These are phyloP conservation scores for Grallaria varia DNA, from an alignment of 2,113 vertebrate species.

Conservation along the genomic window DNA sequence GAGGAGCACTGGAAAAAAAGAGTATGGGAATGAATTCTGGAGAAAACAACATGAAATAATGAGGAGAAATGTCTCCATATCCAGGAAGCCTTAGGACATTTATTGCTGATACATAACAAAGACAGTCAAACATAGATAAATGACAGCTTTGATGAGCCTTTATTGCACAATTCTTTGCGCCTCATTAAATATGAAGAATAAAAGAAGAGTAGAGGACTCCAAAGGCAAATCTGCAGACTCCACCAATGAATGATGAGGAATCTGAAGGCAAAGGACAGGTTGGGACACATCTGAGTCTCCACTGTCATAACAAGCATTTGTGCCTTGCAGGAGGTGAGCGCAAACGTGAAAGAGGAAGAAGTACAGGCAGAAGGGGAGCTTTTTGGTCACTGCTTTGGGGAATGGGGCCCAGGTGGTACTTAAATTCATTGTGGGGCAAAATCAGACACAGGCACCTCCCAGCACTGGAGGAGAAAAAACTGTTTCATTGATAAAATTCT, in stretches of 20 bases:
- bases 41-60: neutral
- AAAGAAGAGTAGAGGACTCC: conserved; percentile 18
- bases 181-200: conserved; percentile 67
- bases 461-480: neutral
- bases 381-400: neutral
- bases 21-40: neutral
- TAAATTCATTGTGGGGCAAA: neutral
- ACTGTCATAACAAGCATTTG: neutral
- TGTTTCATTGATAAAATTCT: neutral
- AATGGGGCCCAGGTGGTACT: neutral
- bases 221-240: conserved; percentile 29
- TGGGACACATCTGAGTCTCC: neutral
- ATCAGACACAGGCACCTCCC: neutral
- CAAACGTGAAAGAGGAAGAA: neutral
- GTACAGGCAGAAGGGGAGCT: neutral
- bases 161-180: conserved; percentile 27
- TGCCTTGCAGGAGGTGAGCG: neutral
- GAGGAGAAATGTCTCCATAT: neutral
- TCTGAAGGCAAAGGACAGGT: neutral
- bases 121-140: conserved; percentile 35
- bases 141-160: conserved; percentile 47
- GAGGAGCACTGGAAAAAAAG: neutral
- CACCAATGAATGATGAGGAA: neutral
- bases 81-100: neutral
- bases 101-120: conserved; percentile 42